These are phyloP conservation scores for Amblyjoppa fuscipennis DNA, from an alignment of 2,888 invertebrate genomes.

Conservation along the genomic window DNA sequence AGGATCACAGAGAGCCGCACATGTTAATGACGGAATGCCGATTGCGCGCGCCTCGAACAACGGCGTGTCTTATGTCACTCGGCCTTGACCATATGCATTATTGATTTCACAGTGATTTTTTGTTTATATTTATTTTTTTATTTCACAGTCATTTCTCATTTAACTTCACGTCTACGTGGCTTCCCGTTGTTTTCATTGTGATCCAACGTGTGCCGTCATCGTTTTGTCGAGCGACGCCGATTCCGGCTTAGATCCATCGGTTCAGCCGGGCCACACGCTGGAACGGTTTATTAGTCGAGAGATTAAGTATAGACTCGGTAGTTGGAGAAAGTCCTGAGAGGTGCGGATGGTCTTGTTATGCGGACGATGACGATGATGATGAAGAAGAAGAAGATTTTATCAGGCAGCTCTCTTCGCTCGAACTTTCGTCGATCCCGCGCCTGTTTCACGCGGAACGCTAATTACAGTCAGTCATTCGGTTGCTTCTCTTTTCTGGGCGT, in stretches of 20 bases:
- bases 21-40: slow-evolving; percentile 64
- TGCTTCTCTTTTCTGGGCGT: slow-evolving; percentile 15
- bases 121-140: slow-evolving; percentile 24
- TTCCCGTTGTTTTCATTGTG: slow-evolving; percentile 24
- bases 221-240: slow-evolving; percentile 30
- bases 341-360: slow-evolving; percentile 58
- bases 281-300: slow-evolving; percentile 32
- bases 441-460: slow-evolving; percentile 44
- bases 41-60: slow-evolving; percentile 50
- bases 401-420: slow-evolving; percentile 14
- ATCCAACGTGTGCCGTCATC: slow-evolving; percentile 19
- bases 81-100: slow-evolving; percentile 57
- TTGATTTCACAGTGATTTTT: slow-evolving; percentile 52
- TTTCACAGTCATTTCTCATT: not conserved
- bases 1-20: slow-evolving; percentile 26
- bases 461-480: slow-evolving; percentile 50
- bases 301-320: slow-evolving; percentile 43
- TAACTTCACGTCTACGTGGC: not conserved
- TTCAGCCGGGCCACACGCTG: not conserved
- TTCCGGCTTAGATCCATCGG: slow-evolving; percentile 42
- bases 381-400: slow-evolving; percentile 48
- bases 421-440: slow-evolving; percentile 37
- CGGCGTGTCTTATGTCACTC: slow-evolving; percentile 61
- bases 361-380: slow-evolving; percentile 30
- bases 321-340: slow-evolving; percentile 52